phyloP scores from a whole-genome alignment of 2,888 invertebrate species.

The Leptopterna dolabrata region DNA sequence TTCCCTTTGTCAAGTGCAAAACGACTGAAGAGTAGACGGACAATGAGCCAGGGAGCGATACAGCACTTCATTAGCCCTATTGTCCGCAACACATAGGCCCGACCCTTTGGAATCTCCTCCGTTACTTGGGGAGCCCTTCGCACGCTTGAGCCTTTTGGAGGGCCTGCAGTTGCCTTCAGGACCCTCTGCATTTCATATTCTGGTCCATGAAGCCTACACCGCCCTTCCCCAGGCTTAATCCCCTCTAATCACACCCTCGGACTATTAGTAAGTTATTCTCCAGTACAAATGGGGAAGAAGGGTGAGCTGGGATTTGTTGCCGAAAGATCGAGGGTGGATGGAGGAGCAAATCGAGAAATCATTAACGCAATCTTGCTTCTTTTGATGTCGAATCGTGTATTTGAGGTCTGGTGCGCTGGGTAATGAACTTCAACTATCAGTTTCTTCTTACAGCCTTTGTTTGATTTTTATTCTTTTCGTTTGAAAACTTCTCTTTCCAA shows the following conservation, averaged over 20 bases:
- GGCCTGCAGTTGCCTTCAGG: not conserved
- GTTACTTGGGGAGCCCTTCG: slow-evolving; percentile 17
- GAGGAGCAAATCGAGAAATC: not conserved
- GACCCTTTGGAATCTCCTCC: not conserved
- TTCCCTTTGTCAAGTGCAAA: not conserved
- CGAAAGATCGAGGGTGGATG: not conserved
- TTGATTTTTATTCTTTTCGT: not conserved
- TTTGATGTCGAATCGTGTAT: not conserved
- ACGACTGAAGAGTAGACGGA: not conserved
- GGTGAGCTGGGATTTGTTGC: not conserved
- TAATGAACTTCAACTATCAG: not conserved
- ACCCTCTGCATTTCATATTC: slow-evolving; percentile 26
- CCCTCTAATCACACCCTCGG: slow-evolving; percentile 39
- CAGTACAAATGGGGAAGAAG: slow-evolving; percentile 10
- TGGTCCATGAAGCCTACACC: not conserved
- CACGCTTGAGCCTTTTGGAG: not conserved
- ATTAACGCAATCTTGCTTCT: not conserved
- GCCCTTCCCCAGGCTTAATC: not conserved
- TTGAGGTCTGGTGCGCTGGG: not conserved
- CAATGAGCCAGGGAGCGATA: slow-evolving; percentile 14
- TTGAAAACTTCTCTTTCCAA: not conserved
- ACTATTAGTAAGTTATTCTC: slow-evolving; percentile 41
- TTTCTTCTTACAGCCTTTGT: not conserved
- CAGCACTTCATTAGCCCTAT: slow-evolving; percentile 48
- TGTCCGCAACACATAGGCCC: slow-evolving; percentile 3